These are phyloP conservation scores for Ceramica pisi DNA, from an alignment of 2,888 invertebrate genomes.

Conservation along the genomic window DNA sequence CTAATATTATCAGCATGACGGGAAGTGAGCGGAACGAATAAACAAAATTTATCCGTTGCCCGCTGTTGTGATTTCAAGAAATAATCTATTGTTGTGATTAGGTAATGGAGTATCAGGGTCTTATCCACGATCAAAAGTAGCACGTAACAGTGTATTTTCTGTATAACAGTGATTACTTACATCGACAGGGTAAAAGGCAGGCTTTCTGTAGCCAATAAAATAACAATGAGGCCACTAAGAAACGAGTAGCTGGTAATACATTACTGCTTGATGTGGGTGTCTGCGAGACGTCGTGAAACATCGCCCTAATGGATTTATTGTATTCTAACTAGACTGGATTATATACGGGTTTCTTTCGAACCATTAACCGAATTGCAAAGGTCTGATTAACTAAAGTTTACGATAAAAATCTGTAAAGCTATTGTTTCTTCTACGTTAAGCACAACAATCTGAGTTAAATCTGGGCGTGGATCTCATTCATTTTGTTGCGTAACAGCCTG, in stretches of 20 bases:
- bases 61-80: conserved; percentile 27
- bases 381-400: conserved; percentile 17
- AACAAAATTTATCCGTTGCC: conserved; percentile 33
- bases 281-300: conserved; percentile 39
- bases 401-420: conserved; percentile 15
- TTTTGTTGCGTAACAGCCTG: conserved; percentile 31
- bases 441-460: conserved; percentile 17
- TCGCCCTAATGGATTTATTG: conserved; percentile 52
- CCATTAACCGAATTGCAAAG: conserved; percentile 19
- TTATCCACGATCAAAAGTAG: conserved; percentile 36
- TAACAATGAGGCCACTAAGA: conserved; percentile 55
- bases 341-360: conserved; percentile 22
- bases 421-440: conserved; percentile 30
- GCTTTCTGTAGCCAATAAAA: conserved; percentile 58
- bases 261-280: conserved; percentile 48
- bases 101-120: conserved; percentile 43
- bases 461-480: conserved; percentile 32
- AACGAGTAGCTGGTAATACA: conserved; percentile 51
- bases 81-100: conserved; percentile 47
- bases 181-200: conserved; percentile 51
- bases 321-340: conserved; percentile 37
- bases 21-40: conserved; percentile 37
- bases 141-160: conserved; percentile 41
- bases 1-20: conserved; percentile 34
- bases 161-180: conserved; percentile 51